Conservation (phyloP, 2,113 vertebrate genomes). For the Nothoprocta pentlandii region DNA sequence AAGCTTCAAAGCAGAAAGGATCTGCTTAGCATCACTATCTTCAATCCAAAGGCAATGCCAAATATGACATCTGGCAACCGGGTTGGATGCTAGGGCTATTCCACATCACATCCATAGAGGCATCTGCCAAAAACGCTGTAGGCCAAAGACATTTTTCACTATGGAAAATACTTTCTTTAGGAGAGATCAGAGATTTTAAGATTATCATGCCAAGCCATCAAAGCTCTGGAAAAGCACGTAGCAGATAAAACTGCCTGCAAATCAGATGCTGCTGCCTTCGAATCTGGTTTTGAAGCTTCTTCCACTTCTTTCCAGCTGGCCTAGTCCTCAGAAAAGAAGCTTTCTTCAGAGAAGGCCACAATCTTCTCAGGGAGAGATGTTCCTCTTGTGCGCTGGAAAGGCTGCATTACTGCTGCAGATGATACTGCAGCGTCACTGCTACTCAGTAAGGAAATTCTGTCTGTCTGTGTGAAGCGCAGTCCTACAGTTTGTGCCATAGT, state of each 20-base stretch:
- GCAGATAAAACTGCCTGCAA: conserved; percentile 52
- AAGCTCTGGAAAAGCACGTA: conserved; percentile 56
- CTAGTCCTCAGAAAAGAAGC: background rate
- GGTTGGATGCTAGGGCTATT: conserved; percentile 46
- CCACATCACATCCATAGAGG: conserved; percentile 44
- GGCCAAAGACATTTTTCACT: conserved; percentile 48
- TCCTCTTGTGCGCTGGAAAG: background rate
- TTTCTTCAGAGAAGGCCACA: background rate
- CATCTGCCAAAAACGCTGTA: conserved; percentile 45
- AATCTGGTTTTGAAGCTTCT: conserved; percentile 52
- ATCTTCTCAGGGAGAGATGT: background rate
- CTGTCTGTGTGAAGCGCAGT: background rate
- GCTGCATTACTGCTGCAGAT: background rate
- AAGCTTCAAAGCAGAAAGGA: conserved; percentile 67
- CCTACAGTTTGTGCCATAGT: background rate
- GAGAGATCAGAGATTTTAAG: conserved; percentile 59
- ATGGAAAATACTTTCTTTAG: conserved; percentile 55
- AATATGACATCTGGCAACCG: conserved; percentile 65
- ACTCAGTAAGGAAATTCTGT: background rate
- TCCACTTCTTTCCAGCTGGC: conserved; percentile 53
- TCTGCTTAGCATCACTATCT: conserved; percentile 64
- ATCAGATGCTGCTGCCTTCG: conserved; percentile 56
- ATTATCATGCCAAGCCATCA: conserved; percentile 48
- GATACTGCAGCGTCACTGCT: background rate
- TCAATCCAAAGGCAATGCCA: conserved; percentile 51